These are phyloP conservation scores for Notoglanidium macrostoma DNA, from an alignment of 2,797 vertebrate species.

Conservation along the genomic window DNA sequence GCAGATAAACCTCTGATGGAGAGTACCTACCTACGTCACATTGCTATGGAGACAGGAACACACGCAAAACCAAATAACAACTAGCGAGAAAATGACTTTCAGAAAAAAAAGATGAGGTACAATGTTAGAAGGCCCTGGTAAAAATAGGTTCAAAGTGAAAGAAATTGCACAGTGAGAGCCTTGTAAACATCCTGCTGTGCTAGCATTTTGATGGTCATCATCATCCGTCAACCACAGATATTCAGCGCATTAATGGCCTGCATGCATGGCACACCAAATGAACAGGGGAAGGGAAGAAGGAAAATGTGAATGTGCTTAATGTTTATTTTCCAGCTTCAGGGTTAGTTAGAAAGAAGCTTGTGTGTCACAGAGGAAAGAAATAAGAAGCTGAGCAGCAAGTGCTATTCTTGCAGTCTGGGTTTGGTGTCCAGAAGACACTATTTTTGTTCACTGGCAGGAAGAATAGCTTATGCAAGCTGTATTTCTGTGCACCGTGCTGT, in stretches of 20 bases:
- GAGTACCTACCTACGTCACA: constrained; percentile 22
- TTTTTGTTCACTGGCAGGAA: constrained; percentile 51
- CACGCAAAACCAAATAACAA: constrained; percentile 43
- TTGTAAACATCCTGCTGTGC: constrained; percentile 53
- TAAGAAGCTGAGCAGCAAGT: constrained; percentile 32
- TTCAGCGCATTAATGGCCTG: constrained; percentile 34
- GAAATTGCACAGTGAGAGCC: constrained; percentile 39
- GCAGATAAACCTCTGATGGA: constrained; percentile 31
- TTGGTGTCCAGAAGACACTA: constrained; percentile 45
- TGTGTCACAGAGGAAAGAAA: constrained; percentile 45
- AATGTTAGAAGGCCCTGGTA: constrained; percentile 36
- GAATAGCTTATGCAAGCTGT: constrained; percentile 55
- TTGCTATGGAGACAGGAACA: constrained; percentile 46
- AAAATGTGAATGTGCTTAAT: constrained; percentile 41
- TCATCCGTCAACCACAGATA: constrained; percentile 46
- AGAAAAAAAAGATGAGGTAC: constrained; percentile 29
- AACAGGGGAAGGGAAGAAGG: constrained; percentile 35
- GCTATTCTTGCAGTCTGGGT: constrained; percentile 46
- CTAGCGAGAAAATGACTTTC: not conserved
- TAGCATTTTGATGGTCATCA: constrained; percentile 35
- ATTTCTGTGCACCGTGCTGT: constrained; percentile 41
- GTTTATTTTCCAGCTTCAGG: constrained; percentile 44
- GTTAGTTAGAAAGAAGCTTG: constrained; percentile 42
- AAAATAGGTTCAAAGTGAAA: constrained; percentile 45
- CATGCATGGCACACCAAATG: constrained; percentile 43